Conservation (phyloP, 2,113 vertebrate species). For the human (Homo sapiens) region GRCh38 chr11:25928501-25929000, state of each 20-base stretch:
- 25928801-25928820: neutral
- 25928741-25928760: neutral
- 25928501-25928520: neutral
- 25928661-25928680: neutral
- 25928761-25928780: neutral
- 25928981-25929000: neutral
- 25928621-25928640: neutral
- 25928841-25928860: neutral
- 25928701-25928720: neutral
- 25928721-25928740: neutral
- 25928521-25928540: neutral
- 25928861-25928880: neutral
- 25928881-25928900: neutral
- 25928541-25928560: neutral
- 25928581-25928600: neutral
- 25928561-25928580: neutral
- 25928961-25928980: neutral
- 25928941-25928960: neutral
- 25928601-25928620: neutral
- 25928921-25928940: neutral
- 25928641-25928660: neutral
- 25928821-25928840: neutral
- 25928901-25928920: neutral
- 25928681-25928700: neutral
- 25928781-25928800: neutral